phyloP scores from a whole-genome alignment of 2,113 vertebrate genomes.

The Pelmatolapia mariae region DNA sequence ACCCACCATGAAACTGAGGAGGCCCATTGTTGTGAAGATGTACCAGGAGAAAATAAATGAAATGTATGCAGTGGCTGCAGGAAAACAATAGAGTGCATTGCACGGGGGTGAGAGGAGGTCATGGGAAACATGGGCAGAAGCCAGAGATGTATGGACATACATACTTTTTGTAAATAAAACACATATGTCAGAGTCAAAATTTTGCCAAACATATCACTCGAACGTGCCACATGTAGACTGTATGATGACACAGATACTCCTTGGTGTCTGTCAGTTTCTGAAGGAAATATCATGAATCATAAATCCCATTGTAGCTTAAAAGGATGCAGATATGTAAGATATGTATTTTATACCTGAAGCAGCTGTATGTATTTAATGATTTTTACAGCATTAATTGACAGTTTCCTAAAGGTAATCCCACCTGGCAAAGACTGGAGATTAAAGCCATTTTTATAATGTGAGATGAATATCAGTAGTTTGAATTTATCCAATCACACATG shows the following conservation, averaged over 20 bases:
- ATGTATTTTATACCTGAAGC: not conserved
- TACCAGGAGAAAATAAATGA: conserved; percentile 69
- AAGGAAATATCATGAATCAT: not conserved
- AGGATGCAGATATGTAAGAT: not conserved
- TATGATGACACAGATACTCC: not conserved
- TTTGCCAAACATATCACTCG: not conserved
- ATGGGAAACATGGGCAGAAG: not conserved
- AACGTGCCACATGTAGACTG: not conserved
- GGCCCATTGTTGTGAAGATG: conserved; percentile 72
- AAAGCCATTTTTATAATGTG: not conserved
- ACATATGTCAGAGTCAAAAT: conserved; percentile 5
- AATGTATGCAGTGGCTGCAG: conserved; percentile 49
- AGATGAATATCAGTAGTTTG: not conserved
- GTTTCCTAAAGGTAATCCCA: not conserved
- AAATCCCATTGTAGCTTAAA: not conserved
- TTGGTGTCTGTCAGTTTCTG: not conserved
- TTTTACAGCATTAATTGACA: not conserved
- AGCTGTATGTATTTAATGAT: not conserved
- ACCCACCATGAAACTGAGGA: conserved; percentile 77
- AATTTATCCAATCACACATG: not conserved
- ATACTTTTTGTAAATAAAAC: conserved; percentile 34
- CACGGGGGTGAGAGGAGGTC: not conserved
- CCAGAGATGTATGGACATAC: not conserved
- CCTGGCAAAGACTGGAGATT: not conserved
- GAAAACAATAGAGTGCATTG: not conserved